These are phyloP conservation scores for rat (Rattus norvegicus) DNA, from an alignment of 2,113 vertebrate species.

Conservation along the genomic window DNA sequence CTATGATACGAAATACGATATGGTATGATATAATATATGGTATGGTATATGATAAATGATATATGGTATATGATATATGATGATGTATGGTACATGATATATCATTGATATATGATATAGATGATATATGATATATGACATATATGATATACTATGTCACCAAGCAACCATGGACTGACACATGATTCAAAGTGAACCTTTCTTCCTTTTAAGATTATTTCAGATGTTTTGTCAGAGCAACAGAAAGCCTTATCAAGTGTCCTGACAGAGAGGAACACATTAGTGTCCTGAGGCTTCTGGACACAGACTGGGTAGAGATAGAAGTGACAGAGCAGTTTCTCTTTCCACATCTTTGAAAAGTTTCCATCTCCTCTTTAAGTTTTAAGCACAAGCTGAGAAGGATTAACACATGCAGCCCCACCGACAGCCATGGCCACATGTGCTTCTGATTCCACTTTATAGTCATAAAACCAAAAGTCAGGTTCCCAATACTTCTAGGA, in stretches of 20 bases:
- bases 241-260: neutral
- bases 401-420: neutral
- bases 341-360: neutral
- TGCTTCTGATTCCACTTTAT: neutral
- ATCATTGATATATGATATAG: too few relatives aligned
- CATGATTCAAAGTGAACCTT: neutral
- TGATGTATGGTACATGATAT: too few relatives aligned
- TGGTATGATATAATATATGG: too few relatives aligned
- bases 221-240: neutral
- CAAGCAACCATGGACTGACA: neutral
- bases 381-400: conserved; percentile 21
- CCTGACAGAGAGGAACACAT: neutral
- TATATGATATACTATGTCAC: neutral
- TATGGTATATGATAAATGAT: too few relatives aligned
- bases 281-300: neutral
- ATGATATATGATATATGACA: too few relatives aligned
- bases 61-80: too few relatives aligned
- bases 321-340: conserved; percentile 6
- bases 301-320: neutral
- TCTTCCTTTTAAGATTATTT: neutral
- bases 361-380: conserved; percentile 24
- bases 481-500: conserved; percentile 10
- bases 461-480: conserved; percentile 16
- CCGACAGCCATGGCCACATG: neutral
- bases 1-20: neutral